These are phyloP conservation scores for Fregetta grallaria DNA, from an alignment of 2,113 vertebrate genomes.

Conservation along the genomic window DNA sequence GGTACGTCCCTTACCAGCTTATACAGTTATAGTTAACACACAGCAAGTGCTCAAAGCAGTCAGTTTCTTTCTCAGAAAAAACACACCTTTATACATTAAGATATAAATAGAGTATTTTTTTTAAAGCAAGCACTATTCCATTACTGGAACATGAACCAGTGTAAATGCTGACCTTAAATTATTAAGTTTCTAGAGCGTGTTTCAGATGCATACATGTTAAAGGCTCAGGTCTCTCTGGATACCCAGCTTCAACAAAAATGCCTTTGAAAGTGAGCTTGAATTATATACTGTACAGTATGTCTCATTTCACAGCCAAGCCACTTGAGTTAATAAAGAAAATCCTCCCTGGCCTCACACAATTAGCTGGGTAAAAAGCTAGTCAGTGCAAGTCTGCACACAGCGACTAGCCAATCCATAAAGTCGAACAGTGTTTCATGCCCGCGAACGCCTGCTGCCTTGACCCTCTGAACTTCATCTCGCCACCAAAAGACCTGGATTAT, in stretches of 20 bases:
- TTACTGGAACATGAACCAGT: slow-evolving; percentile 4
- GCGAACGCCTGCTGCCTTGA: background rate
- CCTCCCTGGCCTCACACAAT: slow-evolving; percentile 46
- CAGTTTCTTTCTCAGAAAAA: background rate
- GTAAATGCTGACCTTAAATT: slow-evolving; percentile 16
- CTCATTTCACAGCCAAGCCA: slow-evolving; percentile 66
- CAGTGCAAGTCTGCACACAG: background rate
- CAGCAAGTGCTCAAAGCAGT: background rate
- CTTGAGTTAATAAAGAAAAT: slow-evolving; percentile 64
- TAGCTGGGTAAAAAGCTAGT: background rate
- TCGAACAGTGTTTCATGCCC: background rate
- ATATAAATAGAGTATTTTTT: slow-evolving; percentile 5
- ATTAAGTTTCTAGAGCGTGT: background rate
- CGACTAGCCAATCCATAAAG: background rate
- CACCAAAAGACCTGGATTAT: background rate
- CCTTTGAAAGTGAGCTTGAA: slow-evolving; percentile 51
- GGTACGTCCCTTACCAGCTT: background rate
- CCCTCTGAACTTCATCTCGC: background rate
- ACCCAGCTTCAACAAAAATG: slow-evolving; percentile 45
- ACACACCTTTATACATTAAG: background rate
- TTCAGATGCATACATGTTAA: slow-evolving; percentile 19
- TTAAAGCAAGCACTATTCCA: background rate
- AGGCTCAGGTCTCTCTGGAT: slow-evolving; percentile 29
- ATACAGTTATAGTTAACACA: background rate
- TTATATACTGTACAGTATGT: slow-evolving; percentile 38